Base-by-base conservation (phyloP, 2,888 invertebrate genomes). In the Timandra comae region DNA sequence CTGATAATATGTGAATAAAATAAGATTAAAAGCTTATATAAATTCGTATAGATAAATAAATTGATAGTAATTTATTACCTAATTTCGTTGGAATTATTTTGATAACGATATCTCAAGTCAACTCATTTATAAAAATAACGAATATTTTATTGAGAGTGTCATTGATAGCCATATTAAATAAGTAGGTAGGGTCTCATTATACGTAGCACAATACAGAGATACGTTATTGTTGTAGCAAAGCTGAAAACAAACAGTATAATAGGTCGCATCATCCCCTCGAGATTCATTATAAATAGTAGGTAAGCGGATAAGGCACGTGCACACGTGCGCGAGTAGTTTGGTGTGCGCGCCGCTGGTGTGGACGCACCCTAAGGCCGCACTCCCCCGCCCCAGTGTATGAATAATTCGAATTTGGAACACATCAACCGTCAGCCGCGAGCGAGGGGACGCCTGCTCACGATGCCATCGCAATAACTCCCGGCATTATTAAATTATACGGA, bases 401-500 rank as follows among this genome's bases (percentile, higher is more conserved):
- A 82, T 82, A 82, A 81, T 78, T 72, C 60, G 63, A 64, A 58
- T 63, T 78, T 72, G 60, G 63, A 64, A 58, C 63, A 58, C 63
- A 62, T 54, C 67, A 60, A 43, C 20, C 29, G 29, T 28, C 32
- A 26, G 30, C 21, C 12, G 35, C 32, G 24, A n/a, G n/a, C n/a
- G 30, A 16, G 38, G 36, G 31, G 41, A 39, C 44, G 35, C 43
- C 44, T n/a, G n/a, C n/a, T n/a, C n/a, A n/a, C 41, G 34, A 37
- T 29, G 35, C 31, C 52, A 63, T 77, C 68, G 70, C 71, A 75
- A 81, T 80, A 80, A 74, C 71, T 69, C 73, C 6, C 61, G 62
- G 70, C 72, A 77, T 81, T 80, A 81, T 81, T 80, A 73, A 77
- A 80, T 81, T 80, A 79, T 72, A 77, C 77, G 65, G 56, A 63